These are phyloP conservation scores for Pogonomyrmex californicus DNA, from an alignment of 1,140 invertebrate species.

Conservation along the genomic window DNA sequence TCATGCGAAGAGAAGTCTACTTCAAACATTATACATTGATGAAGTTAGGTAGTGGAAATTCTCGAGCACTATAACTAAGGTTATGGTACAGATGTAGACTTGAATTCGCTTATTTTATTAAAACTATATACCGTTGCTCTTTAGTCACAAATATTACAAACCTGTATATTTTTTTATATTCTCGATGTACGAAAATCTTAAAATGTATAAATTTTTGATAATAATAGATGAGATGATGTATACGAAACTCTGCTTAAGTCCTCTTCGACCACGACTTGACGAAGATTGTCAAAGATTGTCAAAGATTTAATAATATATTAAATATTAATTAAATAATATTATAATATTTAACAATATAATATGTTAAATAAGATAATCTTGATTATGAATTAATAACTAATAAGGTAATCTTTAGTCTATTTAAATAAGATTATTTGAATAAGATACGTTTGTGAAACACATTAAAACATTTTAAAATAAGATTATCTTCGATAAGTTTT, in stretches of 20 bases:
- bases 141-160: no score
- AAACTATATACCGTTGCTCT: no score
- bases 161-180: no score
- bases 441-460: constrained; percentile 12
- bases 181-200: no score
- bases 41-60: background rate
- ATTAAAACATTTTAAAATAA: background rate
- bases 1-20: background rate
- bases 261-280: constrained; percentile 9
- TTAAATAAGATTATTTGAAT: background rate
- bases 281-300: background rate
- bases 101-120: no score
- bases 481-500: background rate
- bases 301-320: no score
- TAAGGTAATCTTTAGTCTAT: background rate
- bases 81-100: no score
- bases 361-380: background rate
- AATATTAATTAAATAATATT: no score
- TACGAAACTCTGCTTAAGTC: constrained; percentile 2
- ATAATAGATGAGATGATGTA: no score
- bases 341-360: background rate
- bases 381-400: background rate
- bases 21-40: constrained; percentile 15
- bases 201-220: no score
- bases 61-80: no score